Conservation (phyloP, 2,888 invertebrate species). For the Nomada fucata region DNA sequence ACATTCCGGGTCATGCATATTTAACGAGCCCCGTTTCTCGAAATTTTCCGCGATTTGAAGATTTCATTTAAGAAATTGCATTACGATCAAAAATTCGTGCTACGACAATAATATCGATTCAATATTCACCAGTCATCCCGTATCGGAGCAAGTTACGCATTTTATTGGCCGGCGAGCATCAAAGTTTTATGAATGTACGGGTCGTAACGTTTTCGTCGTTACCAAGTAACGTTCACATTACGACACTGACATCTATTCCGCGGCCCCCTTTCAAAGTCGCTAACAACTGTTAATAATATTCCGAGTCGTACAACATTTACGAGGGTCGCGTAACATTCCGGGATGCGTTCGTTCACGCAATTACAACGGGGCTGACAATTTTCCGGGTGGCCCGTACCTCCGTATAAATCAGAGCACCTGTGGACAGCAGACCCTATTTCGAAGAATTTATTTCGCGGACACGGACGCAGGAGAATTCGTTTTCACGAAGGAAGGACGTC, state of each 20-base stretch:
- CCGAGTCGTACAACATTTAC: conserved; percentile 13
- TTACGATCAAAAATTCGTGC: background rate
- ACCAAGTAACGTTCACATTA: background rate
- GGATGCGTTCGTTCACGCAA: background rate
- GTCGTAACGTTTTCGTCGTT: conserved; percentile 18
- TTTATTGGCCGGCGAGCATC: conserved; percentile 23
- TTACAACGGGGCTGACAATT: conserved; percentile 7
- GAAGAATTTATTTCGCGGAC: conserved; percentile 50
- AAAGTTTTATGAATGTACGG: conserved; percentile 22
- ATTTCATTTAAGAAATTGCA: background rate
- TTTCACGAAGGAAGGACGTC: conserved; percentile 16
- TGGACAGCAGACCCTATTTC: conserved; percentile 41
- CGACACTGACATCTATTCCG: background rate
- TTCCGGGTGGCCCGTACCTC: background rate
- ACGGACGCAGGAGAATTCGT: conserved; percentile 45
- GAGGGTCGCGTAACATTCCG: background rate
- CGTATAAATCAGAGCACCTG: conserved; percentile 39
- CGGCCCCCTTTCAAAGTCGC: conserved; percentile 14
- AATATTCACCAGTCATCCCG: background rate
- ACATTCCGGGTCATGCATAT: conserved; percentile 11
- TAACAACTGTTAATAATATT: conserved; percentile 41
- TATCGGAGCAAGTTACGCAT: conserved; percentile 17
- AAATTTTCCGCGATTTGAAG: background rate
- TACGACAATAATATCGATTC: background rate
- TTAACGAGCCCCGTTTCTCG: conserved; percentile 6